phyloP scores from a whole-genome alignment of 2,888 invertebrate species.

The Endomychus coccineus region DNA sequence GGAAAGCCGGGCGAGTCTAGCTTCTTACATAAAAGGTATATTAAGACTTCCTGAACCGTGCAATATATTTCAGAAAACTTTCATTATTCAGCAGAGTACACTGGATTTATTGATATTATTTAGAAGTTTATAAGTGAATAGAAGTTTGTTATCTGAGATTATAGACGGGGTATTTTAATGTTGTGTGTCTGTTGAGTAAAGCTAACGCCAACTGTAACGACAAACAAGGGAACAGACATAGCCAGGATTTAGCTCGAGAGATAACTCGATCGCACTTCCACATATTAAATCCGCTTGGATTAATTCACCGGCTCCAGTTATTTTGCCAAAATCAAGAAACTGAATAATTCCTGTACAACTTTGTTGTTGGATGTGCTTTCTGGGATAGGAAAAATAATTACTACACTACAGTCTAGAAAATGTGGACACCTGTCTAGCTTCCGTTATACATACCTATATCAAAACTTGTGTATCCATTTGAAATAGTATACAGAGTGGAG shows the following conservation, averaged over 20 bases:
- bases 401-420: no score
- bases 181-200: not conserved
- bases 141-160: not conserved
- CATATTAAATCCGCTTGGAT: slow-evolving; percentile 22
- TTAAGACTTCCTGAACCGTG: no score
- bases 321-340: not conserved
- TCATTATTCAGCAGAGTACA: no score
- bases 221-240: slow-evolving; percentile 12
- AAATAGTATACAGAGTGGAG: no score
- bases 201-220: slow-evolving; percentile 1
- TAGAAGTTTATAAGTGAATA: slow-evolving; percentile 1
- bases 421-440: no score
- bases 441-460: no score
- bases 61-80: no score
- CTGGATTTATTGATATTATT: slow-evolving; percentile 1
- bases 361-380: no score
- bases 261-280: slow-evolving; percentile 23
- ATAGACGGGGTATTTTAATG: not conserved
- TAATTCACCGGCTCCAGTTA: slow-evolving; percentile 17
- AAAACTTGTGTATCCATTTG: no score
- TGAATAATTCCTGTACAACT: not conserved
- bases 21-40: no score
- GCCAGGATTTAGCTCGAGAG: slow-evolving; percentile 18
- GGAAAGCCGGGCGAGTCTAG: no score
- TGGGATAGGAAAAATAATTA: no score